Evolutionary conservation across 2,888 invertebrate genomes (phyloP), one percentile per base, ranked within the genome.

Genomic region (Rhagonycha lutea): DNA sequence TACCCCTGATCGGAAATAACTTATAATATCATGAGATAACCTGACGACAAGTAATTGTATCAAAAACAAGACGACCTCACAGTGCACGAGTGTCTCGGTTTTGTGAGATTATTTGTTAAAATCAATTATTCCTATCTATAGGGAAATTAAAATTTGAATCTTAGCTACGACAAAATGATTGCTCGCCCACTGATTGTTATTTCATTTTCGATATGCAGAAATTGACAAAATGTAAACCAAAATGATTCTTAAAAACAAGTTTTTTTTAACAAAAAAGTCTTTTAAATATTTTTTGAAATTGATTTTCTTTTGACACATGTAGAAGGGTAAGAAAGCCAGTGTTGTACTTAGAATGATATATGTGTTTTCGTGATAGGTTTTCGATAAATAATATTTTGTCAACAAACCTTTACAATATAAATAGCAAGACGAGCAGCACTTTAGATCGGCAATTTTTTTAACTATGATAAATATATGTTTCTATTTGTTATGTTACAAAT

Each of bases 331-430:
- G 76, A 74, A 65, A 71, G 47, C 47, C 73, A 75, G 77, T 75
- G 78, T 77, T 78, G 73, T 76, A 70, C 70, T 76, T 76, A 73
- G 68, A 70, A 73, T 76, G 76, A 76, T 76, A 77, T 78, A 79
- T 79, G 69, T 78, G 74, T 78, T 79, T 79, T 78, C 70, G 32
- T 68, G 70, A 74, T 77, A 74, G 72, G 74, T 73, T 77, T 74
- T 74, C 77, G 74, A 77, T 77, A 77, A 74, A 77, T 77, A 74
- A 77, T 77, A 78, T 75, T 79, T 72, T 78, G 78, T 78, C 79
- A 79, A 79, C 79, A 78, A 79, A 78, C 78, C 74, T 68, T 72
- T 69, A 61, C 61, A 61, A 79, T 75, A 79, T 72, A 79, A 79
- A 75, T 79, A 75, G 75, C 70, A 24, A 70, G 75, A 74, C 70